Conservation (phyloP, 2,113 vertebrate genomes). For the Salvelinus fontinalis region DNA sequence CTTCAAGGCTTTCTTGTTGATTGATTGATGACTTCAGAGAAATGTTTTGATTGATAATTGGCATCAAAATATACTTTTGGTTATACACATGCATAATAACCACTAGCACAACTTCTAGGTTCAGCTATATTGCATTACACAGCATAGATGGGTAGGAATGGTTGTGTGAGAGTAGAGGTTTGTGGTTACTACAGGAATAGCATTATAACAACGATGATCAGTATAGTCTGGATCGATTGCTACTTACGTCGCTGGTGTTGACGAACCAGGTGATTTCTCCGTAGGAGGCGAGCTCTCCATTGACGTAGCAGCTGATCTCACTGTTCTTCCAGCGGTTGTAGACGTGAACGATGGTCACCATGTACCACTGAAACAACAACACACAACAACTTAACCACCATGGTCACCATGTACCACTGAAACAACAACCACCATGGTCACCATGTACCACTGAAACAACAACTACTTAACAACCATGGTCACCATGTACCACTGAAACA, state of each 20-base stretch:
- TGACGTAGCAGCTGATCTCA: conserved; percentile 95
- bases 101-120: no score
- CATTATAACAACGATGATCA: no score
- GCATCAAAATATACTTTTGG: no score
- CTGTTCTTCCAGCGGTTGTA: conserved; percentile 99
- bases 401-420: no score
- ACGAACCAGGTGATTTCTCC: conserved; percentile 98
- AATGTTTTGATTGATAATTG: background rate
- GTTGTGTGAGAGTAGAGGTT: background rate
- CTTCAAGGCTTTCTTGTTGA: background rate
- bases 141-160: no score
- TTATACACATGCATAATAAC: no score
- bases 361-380: conserved; percentile 91
- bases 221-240: no score
- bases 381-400: no score
- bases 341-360: conserved; percentile 94
- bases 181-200: no score
- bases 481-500: background rate
- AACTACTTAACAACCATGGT: background rate
- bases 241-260: conserved; percentile 96
- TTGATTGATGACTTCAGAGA: background rate
- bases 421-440: background rate
- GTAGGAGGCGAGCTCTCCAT: conserved; percentile 92
- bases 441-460: background rate
- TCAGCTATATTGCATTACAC: background rate